These are phyloP conservation scores for Varroa destructor DNA, from an alignment of 1,140 invertebrate genomes.

Conservation along the genomic window DNA sequence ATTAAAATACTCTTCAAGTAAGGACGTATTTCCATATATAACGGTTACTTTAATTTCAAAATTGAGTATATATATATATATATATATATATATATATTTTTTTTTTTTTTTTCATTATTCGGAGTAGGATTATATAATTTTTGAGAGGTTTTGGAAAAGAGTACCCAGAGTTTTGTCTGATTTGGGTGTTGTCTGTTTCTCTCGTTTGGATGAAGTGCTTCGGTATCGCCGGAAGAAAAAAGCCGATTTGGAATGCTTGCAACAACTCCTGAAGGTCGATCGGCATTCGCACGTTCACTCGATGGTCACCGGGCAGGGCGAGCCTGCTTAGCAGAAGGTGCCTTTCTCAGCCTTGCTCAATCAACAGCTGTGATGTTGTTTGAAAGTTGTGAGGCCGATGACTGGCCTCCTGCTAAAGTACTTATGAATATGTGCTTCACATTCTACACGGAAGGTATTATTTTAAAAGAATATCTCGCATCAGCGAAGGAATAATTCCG, in stretches of 20 bases:
- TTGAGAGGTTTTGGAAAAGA: too few species aligned
- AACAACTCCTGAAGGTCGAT: slow-evolving; percentile 42
- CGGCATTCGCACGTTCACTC: slow-evolving; percentile 56
- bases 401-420: slow-evolving; percentile 59
- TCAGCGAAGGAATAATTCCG: too few species aligned
- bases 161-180: too few species aligned
- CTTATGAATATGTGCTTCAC: slow-evolving; percentile 73
- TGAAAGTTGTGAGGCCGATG: slow-evolving; percentile 60
- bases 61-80: too few species aligned
- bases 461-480: neutral
- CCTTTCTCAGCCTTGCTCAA: slow-evolving; percentile 62
- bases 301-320: slow-evolving; percentile 52
- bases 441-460: slow-evolving; percentile 58
- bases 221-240: slow-evolving; percentile 51
- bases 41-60: too few species aligned
- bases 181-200: too few species aligned
- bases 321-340: slow-evolving; percentile 53
- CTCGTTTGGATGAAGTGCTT: slow-evolving; percentile 36
- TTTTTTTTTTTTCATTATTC: too few species aligned
- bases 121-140: too few species aligned
- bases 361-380: slow-evolving; percentile 62
- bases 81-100: too few species aligned
- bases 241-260: slow-evolving; percentile 52
- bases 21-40: too few species aligned
- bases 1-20: too few species aligned